Evolutionary conservation across 2,888 invertebrate species (phyloP).

Genomic region (Zaprionus lineosus): DNA sequence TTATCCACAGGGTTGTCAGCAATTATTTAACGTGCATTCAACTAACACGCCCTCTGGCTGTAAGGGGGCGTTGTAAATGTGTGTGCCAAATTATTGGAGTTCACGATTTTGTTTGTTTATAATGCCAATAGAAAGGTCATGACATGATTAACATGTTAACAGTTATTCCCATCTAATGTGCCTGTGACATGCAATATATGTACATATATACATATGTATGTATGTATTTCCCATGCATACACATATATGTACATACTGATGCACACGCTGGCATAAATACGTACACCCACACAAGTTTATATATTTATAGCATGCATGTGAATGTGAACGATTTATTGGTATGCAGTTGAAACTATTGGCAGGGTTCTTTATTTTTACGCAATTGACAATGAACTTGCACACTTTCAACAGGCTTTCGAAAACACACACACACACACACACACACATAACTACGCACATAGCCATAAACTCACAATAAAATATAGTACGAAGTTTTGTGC

Average conservation of each 20-base stretch:
- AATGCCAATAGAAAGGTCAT: too few relatives aligned
- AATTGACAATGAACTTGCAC: constrained; percentile 36
- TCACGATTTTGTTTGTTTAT: not conserved
- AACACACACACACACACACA: not conserved
- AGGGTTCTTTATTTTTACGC: not conserved
- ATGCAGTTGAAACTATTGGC: too few relatives aligned
- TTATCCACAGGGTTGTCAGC: constrained; percentile 4
- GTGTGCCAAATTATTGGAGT: constrained; percentile 1
- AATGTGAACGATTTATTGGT: too few relatives aligned
- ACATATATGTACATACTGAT: too few relatives aligned
- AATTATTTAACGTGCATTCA: constrained; percentile 31
- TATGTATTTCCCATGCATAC: too few relatives aligned
- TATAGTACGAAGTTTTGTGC: constrained; percentile 1
- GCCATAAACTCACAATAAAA: not conserved
- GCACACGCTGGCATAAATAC: too few relatives aligned
- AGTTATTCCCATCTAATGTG: not conserved
- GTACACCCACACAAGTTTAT: too few relatives aligned
- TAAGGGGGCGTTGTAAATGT: constrained; percentile 2
- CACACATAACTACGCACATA: not conserved
- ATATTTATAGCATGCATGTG: too few relatives aligned
- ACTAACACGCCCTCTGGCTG: not conserved
- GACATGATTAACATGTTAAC: too few relatives aligned
- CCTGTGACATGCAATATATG: not conserved
- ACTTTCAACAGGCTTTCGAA: constrained; percentile 10
- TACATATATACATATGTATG: not conserved